These are phyloP conservation scores for Xanthorhoe designata DNA, from an alignment of 2,888 invertebrate species.

Conservation along the genomic window DNA sequence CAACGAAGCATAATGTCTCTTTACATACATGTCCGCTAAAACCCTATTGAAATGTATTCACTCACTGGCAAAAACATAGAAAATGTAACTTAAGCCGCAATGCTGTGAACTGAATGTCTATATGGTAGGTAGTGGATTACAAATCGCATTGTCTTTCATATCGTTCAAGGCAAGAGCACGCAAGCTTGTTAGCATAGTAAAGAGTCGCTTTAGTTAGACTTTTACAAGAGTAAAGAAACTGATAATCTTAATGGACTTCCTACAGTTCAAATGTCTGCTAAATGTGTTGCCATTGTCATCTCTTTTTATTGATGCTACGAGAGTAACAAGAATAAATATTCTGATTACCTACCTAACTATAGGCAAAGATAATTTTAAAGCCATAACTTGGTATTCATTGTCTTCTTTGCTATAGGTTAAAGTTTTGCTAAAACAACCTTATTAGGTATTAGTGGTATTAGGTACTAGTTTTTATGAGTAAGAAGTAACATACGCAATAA, in stretches of 20 bases:
- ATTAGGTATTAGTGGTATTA: too few species aligned
- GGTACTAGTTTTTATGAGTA: not conserved
- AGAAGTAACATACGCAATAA: not conserved
- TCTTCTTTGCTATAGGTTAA: too few species aligned
- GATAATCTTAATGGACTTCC: conserved; percentile 3
- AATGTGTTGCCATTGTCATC: too few species aligned
- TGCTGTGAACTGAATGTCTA: conserved; percentile 33
- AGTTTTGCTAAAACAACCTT: too few species aligned
- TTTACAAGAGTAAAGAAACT: not conserved
- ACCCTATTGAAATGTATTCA: conserved; percentile 50
- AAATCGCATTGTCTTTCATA: conserved; percentile 53
- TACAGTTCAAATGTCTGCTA: too few species aligned
- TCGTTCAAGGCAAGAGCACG: conserved; percentile 53
- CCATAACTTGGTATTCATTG: too few species aligned
- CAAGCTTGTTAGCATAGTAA: conserved; percentile 38
- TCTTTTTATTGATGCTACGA: too few species aligned
- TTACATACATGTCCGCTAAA: conserved; percentile 31
- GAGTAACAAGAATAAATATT: too few species aligned
- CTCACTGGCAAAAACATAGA: conserved; percentile 52
- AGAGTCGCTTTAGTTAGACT: not conserved
- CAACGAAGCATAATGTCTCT: conserved; percentile 20
- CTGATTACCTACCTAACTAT: too few species aligned
- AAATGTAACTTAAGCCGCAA: conserved; percentile 47
- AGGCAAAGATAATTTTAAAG: too few species aligned
- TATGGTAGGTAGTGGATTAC: conserved; percentile 46